Conservation (phyloP, 2,797 vertebrate genomes). For the Ara ararauna region DNA sequence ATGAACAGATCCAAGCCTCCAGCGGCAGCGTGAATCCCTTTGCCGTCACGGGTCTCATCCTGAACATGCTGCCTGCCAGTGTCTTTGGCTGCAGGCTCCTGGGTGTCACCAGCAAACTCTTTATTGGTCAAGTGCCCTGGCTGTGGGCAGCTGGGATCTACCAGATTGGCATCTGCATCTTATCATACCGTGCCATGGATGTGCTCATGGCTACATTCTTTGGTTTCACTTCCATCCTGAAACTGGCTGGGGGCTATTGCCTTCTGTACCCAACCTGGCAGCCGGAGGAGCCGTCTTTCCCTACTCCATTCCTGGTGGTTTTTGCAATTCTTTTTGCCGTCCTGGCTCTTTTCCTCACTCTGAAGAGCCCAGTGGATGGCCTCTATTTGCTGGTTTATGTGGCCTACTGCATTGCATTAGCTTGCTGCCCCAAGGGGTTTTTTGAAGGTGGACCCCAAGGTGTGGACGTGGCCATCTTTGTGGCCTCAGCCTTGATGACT, state of each 20-base stretch:
- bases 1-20: not conserved
- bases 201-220: conserved; percentile 82
- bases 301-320: conserved; percentile 79
- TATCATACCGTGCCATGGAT: conserved; percentile 84
- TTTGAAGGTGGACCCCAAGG: conserved; percentile 84
- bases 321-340: conserved; percentile 85
- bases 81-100: conserved; percentile 84
- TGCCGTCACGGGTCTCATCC: conserved; percentile 72
- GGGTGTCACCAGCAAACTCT: conserved; percentile 79
- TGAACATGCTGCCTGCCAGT: conserved; percentile 86
- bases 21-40: conserved; percentile 33
- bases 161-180: conserved; percentile 82
- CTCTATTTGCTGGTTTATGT: conserved; percentile 85
- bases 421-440: conserved; percentile 80
- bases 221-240: conserved; percentile 84
- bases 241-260: conserved; percentile 83
- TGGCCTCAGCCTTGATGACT: conserved; percentile 77
- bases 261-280: conserved; percentile 76
- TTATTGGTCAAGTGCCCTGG: conserved; percentile 85
- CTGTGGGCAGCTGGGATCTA: conserved; percentile 86
- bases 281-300: conserved; percentile 62
- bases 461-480: conserved; percentile 84
- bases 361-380: conserved; percentile 80
- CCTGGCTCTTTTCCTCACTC: conserved; percentile 81
- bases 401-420: conserved; percentile 83